Evolutionary conservation across 2,113 vertebrate species (phyloP).

Genomic region (Stegostoma tigrinum): DNA sequence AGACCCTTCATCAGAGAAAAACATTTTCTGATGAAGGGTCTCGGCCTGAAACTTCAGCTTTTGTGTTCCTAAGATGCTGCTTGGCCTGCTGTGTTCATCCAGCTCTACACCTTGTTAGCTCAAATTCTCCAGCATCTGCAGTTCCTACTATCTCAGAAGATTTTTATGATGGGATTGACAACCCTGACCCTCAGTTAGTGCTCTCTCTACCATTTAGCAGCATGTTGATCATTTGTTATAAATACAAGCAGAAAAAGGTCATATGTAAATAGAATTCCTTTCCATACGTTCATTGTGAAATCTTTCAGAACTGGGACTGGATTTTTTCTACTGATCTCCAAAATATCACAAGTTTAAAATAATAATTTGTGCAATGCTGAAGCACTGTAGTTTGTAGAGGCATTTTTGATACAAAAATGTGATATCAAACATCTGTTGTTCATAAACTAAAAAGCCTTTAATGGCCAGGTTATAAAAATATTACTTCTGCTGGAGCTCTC

Average conservation of each 20-base stretch:
- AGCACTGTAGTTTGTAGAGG: not conserved
- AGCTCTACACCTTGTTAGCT: no score
- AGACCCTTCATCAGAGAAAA: no score
- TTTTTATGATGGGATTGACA: not conserved
- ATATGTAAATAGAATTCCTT: not conserved
- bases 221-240: not conserved
- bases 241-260: not conserved
- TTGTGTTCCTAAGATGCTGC: no score
- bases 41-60: no score
- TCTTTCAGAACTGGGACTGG: not conserved
- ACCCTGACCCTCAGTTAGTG: not conserved
- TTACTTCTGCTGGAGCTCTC: not conserved
- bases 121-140: no score
- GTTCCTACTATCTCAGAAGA: no score
- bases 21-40: no score
- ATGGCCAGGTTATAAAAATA: not conserved
- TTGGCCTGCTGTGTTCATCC: no score
- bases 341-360: not conserved
- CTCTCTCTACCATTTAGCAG: not conserved
- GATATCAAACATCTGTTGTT: not conserved
- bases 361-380: not conserved
- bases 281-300: not conserved
- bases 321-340: not conserved
- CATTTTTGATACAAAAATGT: slow-evolving; percentile 13
- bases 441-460: slow-evolving; percentile 3